Evolutionary conservation across 2,888 invertebrate species (phyloP).

Genomic region (Limenitis camilla): DNA sequence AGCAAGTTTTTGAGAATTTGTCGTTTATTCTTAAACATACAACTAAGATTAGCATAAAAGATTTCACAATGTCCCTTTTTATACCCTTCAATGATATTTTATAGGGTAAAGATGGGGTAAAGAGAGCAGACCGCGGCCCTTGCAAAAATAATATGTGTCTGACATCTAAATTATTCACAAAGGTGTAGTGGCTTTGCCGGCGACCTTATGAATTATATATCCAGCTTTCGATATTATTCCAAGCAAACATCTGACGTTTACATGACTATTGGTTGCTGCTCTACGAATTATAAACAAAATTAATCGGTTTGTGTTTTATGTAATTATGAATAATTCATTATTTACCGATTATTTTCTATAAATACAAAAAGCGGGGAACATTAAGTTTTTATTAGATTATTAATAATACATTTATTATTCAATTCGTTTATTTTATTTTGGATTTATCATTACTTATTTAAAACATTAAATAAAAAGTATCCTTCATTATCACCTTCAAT

Average conservation of each 20-base stretch:
- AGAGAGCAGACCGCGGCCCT: constrained; percentile 48
- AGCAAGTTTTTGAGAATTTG: too few species aligned
- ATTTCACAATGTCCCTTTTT: constrained; percentile 31
- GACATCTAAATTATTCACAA: constrained; percentile 65
- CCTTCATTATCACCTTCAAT: constrained; percentile 8
- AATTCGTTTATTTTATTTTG: not conserved
- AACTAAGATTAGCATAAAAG: constrained; percentile 19
- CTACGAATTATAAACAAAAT: not conserved
- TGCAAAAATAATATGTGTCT: constrained; percentile 66
- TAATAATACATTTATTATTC: too few species aligned
- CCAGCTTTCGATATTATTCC: constrained; percentile 59
- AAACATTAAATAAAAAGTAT: constrained; percentile 1
- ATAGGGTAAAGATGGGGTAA: too few species aligned
- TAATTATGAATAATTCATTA: not conserved
- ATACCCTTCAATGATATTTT: constrained; percentile 51
- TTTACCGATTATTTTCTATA: not conserved
- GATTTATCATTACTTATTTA: not conserved
- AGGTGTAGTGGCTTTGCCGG: constrained; percentile 55
- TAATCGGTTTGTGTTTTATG: not conserved
- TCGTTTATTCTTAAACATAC: too few species aligned
- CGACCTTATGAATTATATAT: constrained; percentile 64
- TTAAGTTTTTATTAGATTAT: not conserved
- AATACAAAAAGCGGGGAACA: not conserved
- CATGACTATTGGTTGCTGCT: constrained; percentile 22
- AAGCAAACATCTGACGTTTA: constrained; percentile 34